phyloP scores from a whole-genome alignment of 2,888 invertebrate species.

The Cryptocephalus moraei region DNA sequence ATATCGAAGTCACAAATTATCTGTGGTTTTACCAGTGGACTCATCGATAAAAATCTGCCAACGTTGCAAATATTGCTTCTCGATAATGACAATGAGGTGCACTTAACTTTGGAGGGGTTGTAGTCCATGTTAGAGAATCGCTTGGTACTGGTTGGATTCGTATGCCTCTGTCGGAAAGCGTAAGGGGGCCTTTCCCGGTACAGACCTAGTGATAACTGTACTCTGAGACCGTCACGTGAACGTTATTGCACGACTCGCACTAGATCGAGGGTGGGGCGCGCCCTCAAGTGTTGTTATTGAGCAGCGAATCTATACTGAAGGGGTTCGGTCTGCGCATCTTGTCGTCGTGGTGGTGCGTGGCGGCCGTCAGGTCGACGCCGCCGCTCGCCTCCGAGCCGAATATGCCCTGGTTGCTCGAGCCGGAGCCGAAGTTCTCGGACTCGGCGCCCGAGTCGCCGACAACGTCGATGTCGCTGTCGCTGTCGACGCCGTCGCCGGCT shows the following conservation, averaged over 20 bases:
- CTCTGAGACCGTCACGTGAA: neutral
- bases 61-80: too few species aligned
- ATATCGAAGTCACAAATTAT: too few species aligned
- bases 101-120: too few species aligned
- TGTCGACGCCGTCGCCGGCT: slow-evolving; percentile 39
- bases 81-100: too few species aligned
- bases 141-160: too few species aligned
- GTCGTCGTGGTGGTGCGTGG: slow-evolving; percentile 24
- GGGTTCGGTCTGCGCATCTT: slow-evolving; percentile 59
- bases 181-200: too few species aligned
- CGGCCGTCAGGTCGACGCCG: slow-evolving; percentile 39
- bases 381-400: slow-evolving; percentile 26
- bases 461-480: slow-evolving; percentile 73
- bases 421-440: slow-evolving; percentile 50
- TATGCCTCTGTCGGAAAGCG: too few species aligned
- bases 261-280: neutral
- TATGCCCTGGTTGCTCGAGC: slow-evolving; percentile 35
- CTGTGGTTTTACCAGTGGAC: too few species aligned
- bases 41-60: too few species aligned
- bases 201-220: too few species aligned
- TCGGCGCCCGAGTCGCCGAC: slow-evolving; percentile 65
- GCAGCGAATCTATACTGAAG: slow-evolving; percentile 81
- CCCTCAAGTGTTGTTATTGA: slow-evolving; percentile 64
- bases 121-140: too few species aligned
- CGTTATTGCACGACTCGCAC: neutral